Base-by-base conservation (phyloP, 2,888 invertebrate species). In the Branchinecta sandiegonensis region DNA sequence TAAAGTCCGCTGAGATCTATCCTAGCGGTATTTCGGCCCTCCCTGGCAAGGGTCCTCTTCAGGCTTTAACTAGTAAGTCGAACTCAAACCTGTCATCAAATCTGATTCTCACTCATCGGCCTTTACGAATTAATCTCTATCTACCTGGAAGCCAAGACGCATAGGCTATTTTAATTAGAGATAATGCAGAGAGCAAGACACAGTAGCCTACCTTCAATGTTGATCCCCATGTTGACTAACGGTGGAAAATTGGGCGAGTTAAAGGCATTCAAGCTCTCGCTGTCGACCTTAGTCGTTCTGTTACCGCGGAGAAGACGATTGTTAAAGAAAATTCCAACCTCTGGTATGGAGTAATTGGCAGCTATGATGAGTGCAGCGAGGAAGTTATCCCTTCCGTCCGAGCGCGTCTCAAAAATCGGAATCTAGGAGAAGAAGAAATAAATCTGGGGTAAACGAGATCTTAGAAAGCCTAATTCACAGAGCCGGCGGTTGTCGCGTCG, bases 381-480 rank as follows among this genome's bases (percentile, higher is more conserved):
- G 71, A 97, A 90, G 77, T 97, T 97, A 73, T 94, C 91, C 71
- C 90, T 84, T 1, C 95, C 97, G 76, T 97, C 97, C 73, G 90
- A 94, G 37, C 95, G 84, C 0, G 89, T 85, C 77, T 96, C 94
- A 76, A 94, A 94, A 72, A 97, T 89, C 4, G 96, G 94, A 72
- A 95, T 89, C 86, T 92, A 74, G 13, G 77, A 47, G 74, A 73
- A 47, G 56, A 63, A 12, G 13, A 66, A 48, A 8, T 66, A 69
- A 9, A 9, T 56, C 56, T 14, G 14, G 9, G 0, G 56, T 56
- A 6, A 37, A 9, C 1, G 23, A 48, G 67, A 66, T 9, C 17
- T 67, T 67, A 23, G 14, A 23, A 14, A n/a, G 7, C 37, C 23
- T 46, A 48, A 56, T n/a, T 68, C 12, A 65, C 65, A 37, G 37